Base-by-base conservation (phyloP, 2,888 invertebrate species). In the Pristionchus maxplancki region DNA sequence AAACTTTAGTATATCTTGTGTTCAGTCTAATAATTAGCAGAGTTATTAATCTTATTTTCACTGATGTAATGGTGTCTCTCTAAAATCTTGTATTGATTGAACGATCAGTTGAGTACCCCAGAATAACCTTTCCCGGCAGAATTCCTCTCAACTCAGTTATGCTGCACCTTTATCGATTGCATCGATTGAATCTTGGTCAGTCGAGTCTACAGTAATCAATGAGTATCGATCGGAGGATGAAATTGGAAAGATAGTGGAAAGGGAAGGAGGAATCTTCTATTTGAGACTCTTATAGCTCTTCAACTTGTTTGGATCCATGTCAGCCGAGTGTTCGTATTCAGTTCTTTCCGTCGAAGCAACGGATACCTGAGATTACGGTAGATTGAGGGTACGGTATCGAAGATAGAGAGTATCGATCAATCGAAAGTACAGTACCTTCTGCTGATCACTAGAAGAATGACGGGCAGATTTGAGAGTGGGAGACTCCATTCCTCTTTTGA, bases 231-330 rank as follows among this genome's bases (percentile, higher is more conserved):
- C 71, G 31, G 67, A 67, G n/a, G n/a, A n/a, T n/a, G n/a, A 9
- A 44, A 44, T 44, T 44, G 8, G 44, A n/a, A n/a, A n/a, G n/a
- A n/a, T n/a, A 24, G 28, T 31, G 67, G 2, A 9, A 11, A 67
- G 48, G 24, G 24, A 8, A 58, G 58, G 24, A 58, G 64, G 3
- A 53, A 53, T 53, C 53, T 53, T 67, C 67, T 34, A 78, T 24
- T 78, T 78, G 44, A 78, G 13, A 24, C 34, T 44, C 53, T 83
- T 83, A 48, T 48, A 83, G 53, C 34, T 83, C 31, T 37, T 62
- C 62, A 85, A 28, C 44, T 85, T 85, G 64, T 40, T 85, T n/a
- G 64, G 62, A 64, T 85, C 85, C 85, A 85, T 85, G 40, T 85
- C 85, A 37, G 64, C 85, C 37, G 50, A 64, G 31, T 85, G 85